phyloP scores from a whole-genome alignment of 2,797 vertebrate genomes.

The Graptemys geographica region DNA sequence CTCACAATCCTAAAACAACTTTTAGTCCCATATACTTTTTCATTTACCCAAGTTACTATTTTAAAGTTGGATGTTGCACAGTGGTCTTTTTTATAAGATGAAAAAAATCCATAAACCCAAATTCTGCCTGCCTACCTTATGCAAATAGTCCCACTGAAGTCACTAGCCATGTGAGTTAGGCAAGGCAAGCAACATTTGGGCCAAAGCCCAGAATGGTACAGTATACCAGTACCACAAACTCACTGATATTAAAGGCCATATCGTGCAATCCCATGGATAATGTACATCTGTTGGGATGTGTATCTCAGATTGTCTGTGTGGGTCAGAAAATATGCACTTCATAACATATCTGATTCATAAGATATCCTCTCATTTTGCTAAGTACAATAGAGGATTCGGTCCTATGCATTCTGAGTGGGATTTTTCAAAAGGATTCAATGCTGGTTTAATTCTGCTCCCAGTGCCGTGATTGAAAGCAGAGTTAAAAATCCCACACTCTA shows the following conservation, averaged over 20 bases:
- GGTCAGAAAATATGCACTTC: not conserved
- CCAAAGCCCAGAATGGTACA: not conserved
- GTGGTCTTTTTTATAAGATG: not conserved
- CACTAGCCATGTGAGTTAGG: not conserved
- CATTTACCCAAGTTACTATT: slow-evolving; percentile 31
- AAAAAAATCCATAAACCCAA: not conserved
- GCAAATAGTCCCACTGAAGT: not conserved
- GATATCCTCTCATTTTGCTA: not conserved
- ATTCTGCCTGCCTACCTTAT: too few species aligned
- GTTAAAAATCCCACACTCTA: not conserved
- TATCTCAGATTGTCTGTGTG: not conserved
- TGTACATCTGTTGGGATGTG: not conserved
- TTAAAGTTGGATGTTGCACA: not conserved
- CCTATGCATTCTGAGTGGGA: not conserved
- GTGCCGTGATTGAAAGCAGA: too few species aligned
- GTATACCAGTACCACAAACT: not conserved
- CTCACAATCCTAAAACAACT: slow-evolving; percentile 10
- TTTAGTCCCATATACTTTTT: slow-evolving; percentile 9
- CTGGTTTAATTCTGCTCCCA: too few species aligned
- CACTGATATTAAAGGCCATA: not conserved
- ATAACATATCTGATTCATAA: not conserved
- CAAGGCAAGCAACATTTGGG: not conserved
- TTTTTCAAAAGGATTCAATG: too few species aligned
- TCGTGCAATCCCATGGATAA: not conserved
- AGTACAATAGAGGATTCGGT: not conserved